Evolutionary conservation across 2,888 invertebrate species (phyloP).

Genomic region (Microctonus hyperodae): DNA sequence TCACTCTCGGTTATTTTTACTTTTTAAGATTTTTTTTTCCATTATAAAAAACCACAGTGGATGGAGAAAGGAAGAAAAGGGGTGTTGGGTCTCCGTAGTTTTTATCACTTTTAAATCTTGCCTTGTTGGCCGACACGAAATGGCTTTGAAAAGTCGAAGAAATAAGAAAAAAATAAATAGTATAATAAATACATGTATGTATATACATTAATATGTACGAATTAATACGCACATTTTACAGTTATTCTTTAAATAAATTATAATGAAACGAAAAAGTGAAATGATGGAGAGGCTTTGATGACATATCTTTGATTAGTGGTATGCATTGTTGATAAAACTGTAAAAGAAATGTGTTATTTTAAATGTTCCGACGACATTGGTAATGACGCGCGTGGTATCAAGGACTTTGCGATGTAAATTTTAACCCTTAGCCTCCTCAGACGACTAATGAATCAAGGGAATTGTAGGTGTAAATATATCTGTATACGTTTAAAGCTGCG

Average conservation of each 20-base stretch:
- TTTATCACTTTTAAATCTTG: constrained; percentile 31
- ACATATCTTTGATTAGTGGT: background rate
- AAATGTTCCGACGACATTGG: background rate
- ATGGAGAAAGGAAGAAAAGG: background rate
- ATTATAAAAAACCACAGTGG: background rate
- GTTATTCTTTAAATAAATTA: background rate
- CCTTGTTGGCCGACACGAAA: constrained; percentile 30
- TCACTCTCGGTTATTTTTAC: background rate
- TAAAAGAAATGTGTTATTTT: background rate
- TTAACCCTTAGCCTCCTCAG: constrained; percentile 31
- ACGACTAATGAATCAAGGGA: constrained; percentile 39
- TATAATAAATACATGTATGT: too few species aligned
- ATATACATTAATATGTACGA: too few species aligned
- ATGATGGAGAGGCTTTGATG: background rate
- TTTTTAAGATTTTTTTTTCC: background rate
- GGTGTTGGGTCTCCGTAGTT: constrained; percentile 3
- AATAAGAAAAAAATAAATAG: constrained; percentile 22
- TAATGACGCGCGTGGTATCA: constrained; percentile 14
- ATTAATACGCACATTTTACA: background rate
- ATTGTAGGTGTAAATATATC: background rate
- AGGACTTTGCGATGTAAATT: constrained; percentile 35
- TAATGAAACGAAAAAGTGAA: background rate
- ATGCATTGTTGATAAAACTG: background rate
- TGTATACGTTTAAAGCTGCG: background rate
- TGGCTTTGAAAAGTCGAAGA: constrained; percentile 22